Evolutionary conservation across 2,888 invertebrate species (phyloP), one percentile per base, ranked within the genome.

Genomic region (Ectemnius continuus): DNA sequence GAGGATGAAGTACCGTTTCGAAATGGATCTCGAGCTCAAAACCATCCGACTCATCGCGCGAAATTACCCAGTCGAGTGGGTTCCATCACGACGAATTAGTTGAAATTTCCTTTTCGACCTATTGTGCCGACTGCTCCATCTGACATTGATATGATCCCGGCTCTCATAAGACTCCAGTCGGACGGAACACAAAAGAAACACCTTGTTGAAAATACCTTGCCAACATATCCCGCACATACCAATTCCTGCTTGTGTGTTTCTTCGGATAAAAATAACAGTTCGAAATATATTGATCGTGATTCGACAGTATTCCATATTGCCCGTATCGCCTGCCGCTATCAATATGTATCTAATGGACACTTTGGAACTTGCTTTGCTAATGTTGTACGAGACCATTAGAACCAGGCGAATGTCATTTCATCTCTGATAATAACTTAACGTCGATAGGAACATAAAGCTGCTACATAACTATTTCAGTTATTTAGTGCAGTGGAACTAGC

Each of bases 61-160:
- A 85, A 87, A 88, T 87, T 88, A 84, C 84, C 87, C 81, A 68
- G 80, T 81, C 81, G 80, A 84, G 80, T 78, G 76, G 83, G 77
- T 71, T 78, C 84, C 72, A 77, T 79, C 79, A 78, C 68, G 70
- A 76, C 79, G 80, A 84, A 87, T 87, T 85, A 82, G 85, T 86
- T 76, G 84, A 82, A 84, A 87, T 87, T 87, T 85, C 78, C 82
- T 79, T 70, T 76, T 70, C 70, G 77, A 75, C 67, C 78, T 66
- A 83, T 87, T 85, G 86, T 86, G n/a, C 64, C 70, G 78, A 69
- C 63, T 77, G 36, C 67, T 70, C 76, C 80, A 80, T 78, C 82
- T 84, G 87, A 87, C 85, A 88, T 83, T 78, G 87, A 87, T 87
- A 86, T 77, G 75, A 80, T 78, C 69, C 70, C 65, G 73, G 67